Percentiles rank a stretch among this genome's conserved stretches.
Conservation (phyloP, 2,888 invertebrate species). For the Dasypolia templi region DNA sequence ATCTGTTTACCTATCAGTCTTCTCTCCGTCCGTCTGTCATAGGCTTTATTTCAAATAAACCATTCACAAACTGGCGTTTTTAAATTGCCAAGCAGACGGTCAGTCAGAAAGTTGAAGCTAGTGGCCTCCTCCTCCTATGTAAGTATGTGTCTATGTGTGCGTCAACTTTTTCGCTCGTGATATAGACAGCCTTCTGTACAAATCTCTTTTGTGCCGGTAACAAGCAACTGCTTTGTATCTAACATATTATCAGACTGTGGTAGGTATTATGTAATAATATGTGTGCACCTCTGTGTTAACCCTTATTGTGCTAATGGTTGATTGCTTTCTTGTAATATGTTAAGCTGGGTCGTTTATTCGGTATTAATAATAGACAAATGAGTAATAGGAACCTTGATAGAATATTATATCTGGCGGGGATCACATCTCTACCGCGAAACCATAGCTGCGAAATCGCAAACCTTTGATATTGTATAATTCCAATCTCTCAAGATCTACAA, state of each 20-base stretch:
- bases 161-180: neutral
- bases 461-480: no score
- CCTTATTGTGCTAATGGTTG: neutral
- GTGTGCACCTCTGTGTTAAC: conserved; percentile 5
- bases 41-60: conserved; percentile 3
- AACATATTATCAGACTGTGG: conserved; percentile 1
- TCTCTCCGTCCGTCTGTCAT: no score
- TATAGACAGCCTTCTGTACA: conserved; percentile 6
- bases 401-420: neutral
- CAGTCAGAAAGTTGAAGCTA: no score
- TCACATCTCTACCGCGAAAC: no score
- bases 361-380: neutral
- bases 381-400: neutral
- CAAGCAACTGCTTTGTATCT: conserved; percentile 12
- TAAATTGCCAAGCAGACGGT: neutral
- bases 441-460: no score
- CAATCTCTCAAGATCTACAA: no score
- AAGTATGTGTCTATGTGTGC: neutral
- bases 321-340: neutral
- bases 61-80: neutral
- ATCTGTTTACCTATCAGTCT: no score
- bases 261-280: neutral
- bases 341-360: neutral
- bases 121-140: no score
- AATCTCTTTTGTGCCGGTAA: neutral